A percentile compares a stretch with the other conserved stretches of the same genome.
Conservation (phyloP, 2,888 invertebrate genomes). For the Hipparchia semele region DNA sequence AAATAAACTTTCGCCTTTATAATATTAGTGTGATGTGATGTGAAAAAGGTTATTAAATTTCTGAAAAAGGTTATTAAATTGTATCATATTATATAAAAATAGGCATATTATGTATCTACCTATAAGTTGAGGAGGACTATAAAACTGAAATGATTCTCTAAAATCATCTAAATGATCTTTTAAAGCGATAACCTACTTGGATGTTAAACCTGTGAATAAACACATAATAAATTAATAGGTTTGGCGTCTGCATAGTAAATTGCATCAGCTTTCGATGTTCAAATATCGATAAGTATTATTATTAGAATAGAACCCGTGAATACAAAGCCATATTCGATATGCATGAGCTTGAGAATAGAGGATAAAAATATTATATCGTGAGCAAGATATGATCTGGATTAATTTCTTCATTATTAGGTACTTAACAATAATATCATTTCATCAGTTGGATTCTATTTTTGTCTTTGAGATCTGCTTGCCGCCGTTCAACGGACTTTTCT, state of each 20-base stretch:
- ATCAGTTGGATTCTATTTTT: background rate
- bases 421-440: background rate
- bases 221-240: conserved; percentile 5
- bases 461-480: background rate
- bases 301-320: background rate
- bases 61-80: too few relatives aligned
- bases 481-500: conserved; percentile 3
- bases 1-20: too few relatives aligned
- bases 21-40: too few relatives aligned
- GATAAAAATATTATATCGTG: background rate
- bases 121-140: too few relatives aligned
- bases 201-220: conserved; percentile 6
- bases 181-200: conserved; percentile 3
- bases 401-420: background rate
- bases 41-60: too few relatives aligned
- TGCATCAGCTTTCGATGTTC: conserved; percentile 6
- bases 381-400: conserved; percentile 4
- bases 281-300: background rate
- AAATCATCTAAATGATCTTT: conserved; percentile 2
- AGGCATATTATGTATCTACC: too few relatives aligned
- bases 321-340: background rate
- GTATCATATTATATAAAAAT: too few relatives aligned
- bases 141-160: background rate
- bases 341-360: background rate
- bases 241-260: conserved; percentile 1